Evolutionary conservation across 1,140 invertebrate species (phyloP).

Genomic region (Diorhabda elongata): DNA sequence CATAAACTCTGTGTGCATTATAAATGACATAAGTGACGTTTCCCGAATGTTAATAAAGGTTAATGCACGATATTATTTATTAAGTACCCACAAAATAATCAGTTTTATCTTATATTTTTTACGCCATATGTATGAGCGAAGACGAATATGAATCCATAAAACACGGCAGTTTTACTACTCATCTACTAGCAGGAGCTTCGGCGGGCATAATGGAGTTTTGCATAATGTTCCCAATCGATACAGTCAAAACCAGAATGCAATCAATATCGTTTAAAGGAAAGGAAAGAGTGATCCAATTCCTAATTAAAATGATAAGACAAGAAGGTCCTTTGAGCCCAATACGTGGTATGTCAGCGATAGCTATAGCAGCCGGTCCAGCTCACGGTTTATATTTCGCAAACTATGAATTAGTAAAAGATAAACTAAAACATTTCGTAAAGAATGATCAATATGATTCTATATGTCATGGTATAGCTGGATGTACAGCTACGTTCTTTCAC

Average conservation of each 20-base stretch:
- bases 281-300: neutral
- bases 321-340: neutral
- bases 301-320: neutral
- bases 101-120: too few species aligned
- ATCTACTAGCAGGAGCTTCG: neutral
- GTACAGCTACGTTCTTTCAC: neutral
- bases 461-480: neutral
- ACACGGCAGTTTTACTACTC: neutral
- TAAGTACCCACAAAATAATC: too few species aligned
- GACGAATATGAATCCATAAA: neutral
- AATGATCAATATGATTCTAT: neutral
- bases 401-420: neutral
- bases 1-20: too few species aligned
- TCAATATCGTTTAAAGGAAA: neutral
- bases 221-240: neutral
- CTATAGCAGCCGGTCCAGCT: neutral
- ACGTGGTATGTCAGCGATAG: neutral
- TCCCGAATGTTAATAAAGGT: too few species aligned
- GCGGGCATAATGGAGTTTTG: neutral
- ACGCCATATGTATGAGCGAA: neutral
- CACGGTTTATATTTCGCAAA: neutral
- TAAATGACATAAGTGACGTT: too few species aligned
- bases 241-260: neutral
- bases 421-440: neutral
- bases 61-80: too few species aligned